Evolutionary conservation across 92 coral and sea anemone species (phyloP).

Genomic region (Palythoa grandis): DNA sequence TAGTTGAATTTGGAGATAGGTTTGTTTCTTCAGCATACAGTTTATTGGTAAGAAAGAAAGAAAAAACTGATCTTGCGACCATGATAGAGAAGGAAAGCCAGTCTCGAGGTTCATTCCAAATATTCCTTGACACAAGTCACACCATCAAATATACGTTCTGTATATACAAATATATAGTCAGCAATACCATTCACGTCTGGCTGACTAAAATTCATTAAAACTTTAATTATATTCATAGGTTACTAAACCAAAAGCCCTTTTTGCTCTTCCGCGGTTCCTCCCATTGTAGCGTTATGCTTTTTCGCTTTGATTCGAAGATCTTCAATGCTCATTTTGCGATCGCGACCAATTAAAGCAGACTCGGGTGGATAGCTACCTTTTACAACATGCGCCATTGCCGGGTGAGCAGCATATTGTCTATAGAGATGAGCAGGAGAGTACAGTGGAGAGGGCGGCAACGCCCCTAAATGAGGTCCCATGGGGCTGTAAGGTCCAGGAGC

Average conservation of each 20-base stretch:
- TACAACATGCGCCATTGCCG: slow-evolving; percentile 72
- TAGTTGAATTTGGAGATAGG: no score
- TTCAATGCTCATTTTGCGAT: slow-evolving; percentile 81
- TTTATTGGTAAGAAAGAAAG: no score
- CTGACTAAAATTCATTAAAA: slow-evolving; percentile 17
- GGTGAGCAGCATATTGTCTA: slow-evolving; percentile 72
- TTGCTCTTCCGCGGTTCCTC: slow-evolving; percentile 22
- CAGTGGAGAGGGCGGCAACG: slow-evolving; percentile 56
- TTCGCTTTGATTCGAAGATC: slow-evolving; percentile 83
- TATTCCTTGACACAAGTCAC: neutral
- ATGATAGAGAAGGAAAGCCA: neutral
- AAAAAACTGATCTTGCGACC: neutral
- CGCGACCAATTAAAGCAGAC: slow-evolving; percentile 62
- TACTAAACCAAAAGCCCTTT: slow-evolving; percentile 21
- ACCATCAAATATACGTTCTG: neutral
- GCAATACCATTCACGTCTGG: neutral
- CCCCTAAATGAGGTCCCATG: slow-evolving; percentile 62
- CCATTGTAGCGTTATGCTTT: slow-evolving; percentile 56
- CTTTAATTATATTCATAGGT: neutral
- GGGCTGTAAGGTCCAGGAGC: slow-evolving; percentile 80
- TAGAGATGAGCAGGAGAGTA: slow-evolving; percentile 69
- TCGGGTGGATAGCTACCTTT: slow-evolving; percentile 56
- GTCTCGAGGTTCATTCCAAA: neutral
- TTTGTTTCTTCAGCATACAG: no score
- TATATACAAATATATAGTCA: neutral